phyloP scores from a whole-genome alignment of 2,888 invertebrate genomes.

The Embidobia sp. region DNA sequence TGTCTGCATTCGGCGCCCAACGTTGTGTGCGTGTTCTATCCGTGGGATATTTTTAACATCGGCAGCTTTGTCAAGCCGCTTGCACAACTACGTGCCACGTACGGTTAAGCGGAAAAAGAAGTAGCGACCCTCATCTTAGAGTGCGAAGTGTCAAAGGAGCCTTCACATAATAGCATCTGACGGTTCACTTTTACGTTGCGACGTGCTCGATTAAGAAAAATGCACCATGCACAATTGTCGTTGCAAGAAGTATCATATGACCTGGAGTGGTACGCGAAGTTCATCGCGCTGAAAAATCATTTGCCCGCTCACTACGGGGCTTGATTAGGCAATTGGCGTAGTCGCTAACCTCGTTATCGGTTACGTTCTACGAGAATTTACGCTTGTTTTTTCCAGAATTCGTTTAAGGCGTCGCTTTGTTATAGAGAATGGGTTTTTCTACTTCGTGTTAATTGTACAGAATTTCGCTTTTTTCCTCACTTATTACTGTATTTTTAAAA shows the following conservation, averaged over 20 bases:
- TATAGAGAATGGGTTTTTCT: background rate
- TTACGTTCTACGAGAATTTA: slow-evolving; percentile 10
- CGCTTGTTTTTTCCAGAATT: slow-evolving; percentile 31
- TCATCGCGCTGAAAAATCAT: slow-evolving; percentile 9
- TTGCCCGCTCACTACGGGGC: background rate
- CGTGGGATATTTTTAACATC: slow-evolving; percentile 65
- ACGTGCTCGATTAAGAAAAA: slow-evolving; percentile 66
- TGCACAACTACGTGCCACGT: no score
- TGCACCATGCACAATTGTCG: slow-evolving; percentile 53
- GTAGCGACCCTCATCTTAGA: slow-evolving; percentile 57
- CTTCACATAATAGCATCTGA: slow-evolving; percentile 64
- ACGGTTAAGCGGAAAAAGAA: slow-evolving; percentile 64
- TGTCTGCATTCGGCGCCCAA: slow-evolving; percentile 24
- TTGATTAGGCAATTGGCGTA: slow-evolving; percentile 17
- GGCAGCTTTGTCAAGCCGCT: slow-evolving; percentile 66
- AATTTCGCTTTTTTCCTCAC: no score
- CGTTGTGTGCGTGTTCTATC: slow-evolving; percentile 41
- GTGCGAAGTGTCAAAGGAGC: slow-evolving; percentile 45
- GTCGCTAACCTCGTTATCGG: slow-evolving; percentile 28
- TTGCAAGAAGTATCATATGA: slow-evolving; percentile 27
- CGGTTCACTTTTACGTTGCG: slow-evolving; percentile 63
- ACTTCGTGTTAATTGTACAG: slow-evolving; percentile 8
- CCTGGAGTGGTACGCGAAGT: slow-evolving; percentile 10
- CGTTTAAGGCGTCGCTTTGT: slow-evolving; percentile 21
- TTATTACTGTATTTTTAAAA: no score